Evolutionary conservation across 1,140 invertebrate species (phyloP).

Genomic region (Trinorchestia longiramus): DNA sequence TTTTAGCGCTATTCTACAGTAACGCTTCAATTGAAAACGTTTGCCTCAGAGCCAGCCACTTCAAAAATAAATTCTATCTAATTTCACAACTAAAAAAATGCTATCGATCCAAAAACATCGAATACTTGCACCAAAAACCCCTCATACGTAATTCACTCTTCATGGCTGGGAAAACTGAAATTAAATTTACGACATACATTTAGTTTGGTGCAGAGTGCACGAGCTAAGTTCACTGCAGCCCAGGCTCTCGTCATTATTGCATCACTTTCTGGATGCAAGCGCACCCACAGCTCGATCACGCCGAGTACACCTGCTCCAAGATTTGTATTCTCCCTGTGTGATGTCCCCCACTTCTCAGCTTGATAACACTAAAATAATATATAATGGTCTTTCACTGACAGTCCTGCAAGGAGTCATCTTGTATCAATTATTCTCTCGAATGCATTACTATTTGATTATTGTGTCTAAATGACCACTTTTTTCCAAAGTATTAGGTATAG

Average conservation of each 20-base stretch:
- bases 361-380: neutral
- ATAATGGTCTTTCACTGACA: no score
- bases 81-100: neutral
- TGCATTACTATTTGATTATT: no score
- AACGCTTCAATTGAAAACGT: neutral
- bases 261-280: neutral
- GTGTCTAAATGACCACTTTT: no score
- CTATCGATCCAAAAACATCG: neutral
- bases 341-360: neutral
- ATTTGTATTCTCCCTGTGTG: neutral
- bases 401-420: no score
- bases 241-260: neutral
- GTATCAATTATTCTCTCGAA: no score
- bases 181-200: neutral
- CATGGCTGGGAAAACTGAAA: neutral
- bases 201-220: neutral
- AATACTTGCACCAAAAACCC: neutral
- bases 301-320: neutral
- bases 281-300: neutral
- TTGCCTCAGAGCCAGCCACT: neutral
- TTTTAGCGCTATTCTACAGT: neutral
- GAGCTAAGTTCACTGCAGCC: neutral
- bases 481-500: neutral
- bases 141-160: neutral
- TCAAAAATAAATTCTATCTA: neutral